phyloP scores from a whole-genome alignment of 2,888 invertebrate genomes.

The Alsophila aescularia region DNA sequence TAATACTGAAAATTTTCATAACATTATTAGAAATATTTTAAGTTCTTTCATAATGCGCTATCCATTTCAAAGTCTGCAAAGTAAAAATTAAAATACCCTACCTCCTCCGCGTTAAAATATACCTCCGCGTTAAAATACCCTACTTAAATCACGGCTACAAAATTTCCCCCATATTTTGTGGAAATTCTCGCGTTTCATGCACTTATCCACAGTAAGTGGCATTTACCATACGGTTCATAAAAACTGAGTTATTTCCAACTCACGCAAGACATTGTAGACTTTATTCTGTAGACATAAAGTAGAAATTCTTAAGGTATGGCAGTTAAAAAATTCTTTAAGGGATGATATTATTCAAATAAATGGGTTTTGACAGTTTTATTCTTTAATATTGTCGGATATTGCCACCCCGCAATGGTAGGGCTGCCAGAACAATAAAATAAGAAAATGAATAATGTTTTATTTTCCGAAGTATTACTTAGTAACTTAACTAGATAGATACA shows the following conservation, averaged over 20 bases:
- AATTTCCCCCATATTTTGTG: constrained; percentile 43
- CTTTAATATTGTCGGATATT: constrained; percentile 60
- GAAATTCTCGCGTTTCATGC: constrained; percentile 35
- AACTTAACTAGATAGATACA: no score
- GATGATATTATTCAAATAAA: constrained; percentile 71
- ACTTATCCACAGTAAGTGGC: constrained; percentile 53
- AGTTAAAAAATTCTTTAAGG: constrained; percentile 39
- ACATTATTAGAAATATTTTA: no score
- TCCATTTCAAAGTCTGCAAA: constrained; percentile 12
- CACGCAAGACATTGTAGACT: neutral
- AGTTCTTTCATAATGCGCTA: constrained; percentile 3
- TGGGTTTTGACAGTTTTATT: constrained; percentile 77
- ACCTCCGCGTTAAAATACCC: constrained; percentile 35
- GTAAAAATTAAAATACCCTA: no score
- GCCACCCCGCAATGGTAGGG: constrained; percentile 30
- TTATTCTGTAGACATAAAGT: constrained; percentile 12
- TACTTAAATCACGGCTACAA: constrained; percentile 49
- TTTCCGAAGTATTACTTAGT: no score
- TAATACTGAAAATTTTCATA: no score
- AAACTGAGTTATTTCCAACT: constrained; percentile 38
- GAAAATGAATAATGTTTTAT: no score
- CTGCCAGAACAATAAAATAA: constrained; percentile 8
- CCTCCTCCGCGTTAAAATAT: constrained; percentile 33
- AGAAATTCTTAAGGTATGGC: neutral
- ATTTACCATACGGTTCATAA: constrained; percentile 61